These are phyloP conservation scores for Sternarchorhynchus goeldii DNA, from an alignment of 2,797 vertebrate species.

Conservation along the genomic window DNA sequence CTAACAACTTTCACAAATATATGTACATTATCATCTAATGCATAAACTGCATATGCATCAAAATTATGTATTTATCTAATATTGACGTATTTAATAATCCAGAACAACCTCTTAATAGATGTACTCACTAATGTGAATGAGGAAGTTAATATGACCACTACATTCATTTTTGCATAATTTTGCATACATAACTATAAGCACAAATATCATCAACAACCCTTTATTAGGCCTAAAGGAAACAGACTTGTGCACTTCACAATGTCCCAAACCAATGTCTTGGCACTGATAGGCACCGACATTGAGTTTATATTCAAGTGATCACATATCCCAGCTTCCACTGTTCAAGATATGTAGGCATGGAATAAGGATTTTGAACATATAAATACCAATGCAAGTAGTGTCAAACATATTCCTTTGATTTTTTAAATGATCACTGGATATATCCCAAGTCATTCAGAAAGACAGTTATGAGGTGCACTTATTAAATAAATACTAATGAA, in stretches of 20 bases:
- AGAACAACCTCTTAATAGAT: not conserved
- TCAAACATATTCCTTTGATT: constrained; percentile 7
- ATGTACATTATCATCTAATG: constrained; percentile 1
- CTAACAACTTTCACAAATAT: not conserved
- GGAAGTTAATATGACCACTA: not conserved
- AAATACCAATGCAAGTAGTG: not conserved
- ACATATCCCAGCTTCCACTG: not conserved
- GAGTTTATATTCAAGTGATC: not conserved
- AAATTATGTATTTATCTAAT: constrained; percentile 9
- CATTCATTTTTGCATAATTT: not conserved
- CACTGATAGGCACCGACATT: not conserved
- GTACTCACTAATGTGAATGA: not conserved
- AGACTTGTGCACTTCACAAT: not conserved
- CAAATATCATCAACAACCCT: not conserved
- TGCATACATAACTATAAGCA: no score
- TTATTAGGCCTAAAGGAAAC: not conserved
- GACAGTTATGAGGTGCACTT: not conserved
- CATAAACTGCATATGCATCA: constrained; percentile 19
- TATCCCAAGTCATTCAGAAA: not conserved
- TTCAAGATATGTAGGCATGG: not conserved
- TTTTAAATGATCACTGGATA: not conserved
- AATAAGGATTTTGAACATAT: not conserved
- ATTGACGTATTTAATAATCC: not conserved
- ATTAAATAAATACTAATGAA: constrained; percentile 24
- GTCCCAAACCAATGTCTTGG: not conserved